Evolutionary conservation across 1,140 invertebrate genomes (phyloP).

Genomic region (Caenorhabditis elegans): DNA sequence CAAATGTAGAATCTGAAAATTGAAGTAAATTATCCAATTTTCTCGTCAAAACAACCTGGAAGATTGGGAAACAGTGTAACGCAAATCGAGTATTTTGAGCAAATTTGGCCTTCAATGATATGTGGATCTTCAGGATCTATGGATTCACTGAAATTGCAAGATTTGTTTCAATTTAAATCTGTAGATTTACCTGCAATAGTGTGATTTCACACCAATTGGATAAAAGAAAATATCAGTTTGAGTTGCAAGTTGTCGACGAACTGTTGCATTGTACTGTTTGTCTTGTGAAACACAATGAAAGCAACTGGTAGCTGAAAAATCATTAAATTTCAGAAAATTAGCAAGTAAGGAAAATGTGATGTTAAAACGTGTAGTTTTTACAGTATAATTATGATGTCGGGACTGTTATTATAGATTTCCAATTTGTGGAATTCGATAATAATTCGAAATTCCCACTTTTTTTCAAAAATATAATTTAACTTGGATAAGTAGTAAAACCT

Average conservation of each 20-base stretch:
- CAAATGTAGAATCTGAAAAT: conserved; percentile 28
- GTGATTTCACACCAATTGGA: background rate
- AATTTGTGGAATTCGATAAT: too few species aligned
- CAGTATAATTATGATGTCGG: too few species aligned
- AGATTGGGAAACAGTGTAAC: conserved; percentile 27
- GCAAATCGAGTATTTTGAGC: conserved; percentile 31
- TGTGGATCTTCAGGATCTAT: conserved; percentile 18
- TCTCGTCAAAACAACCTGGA: background rate
- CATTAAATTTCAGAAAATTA: background rate
- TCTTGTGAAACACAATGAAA: conserved; percentile 28
- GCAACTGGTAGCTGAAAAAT: background rate
- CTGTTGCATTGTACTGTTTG: background rate
- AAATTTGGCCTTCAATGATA: conserved; percentile 30
- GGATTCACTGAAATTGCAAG: background rate
- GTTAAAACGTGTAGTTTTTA: too few species aligned
- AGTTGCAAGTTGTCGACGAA: conserved; percentile 23
- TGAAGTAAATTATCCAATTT: background rate
- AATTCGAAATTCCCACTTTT: too few species aligned
- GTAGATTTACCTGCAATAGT: background rate
- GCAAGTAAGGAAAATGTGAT: background rate
- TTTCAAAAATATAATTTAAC: too few species aligned
- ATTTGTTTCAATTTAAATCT: background rate
- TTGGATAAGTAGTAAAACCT: too few species aligned
- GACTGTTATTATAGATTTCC: too few species aligned
- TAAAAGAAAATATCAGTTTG: conserved; percentile 31